Base-by-base conservation (phyloP, 2,113 vertebrate species). In the Notechis scutatus region DNA sequence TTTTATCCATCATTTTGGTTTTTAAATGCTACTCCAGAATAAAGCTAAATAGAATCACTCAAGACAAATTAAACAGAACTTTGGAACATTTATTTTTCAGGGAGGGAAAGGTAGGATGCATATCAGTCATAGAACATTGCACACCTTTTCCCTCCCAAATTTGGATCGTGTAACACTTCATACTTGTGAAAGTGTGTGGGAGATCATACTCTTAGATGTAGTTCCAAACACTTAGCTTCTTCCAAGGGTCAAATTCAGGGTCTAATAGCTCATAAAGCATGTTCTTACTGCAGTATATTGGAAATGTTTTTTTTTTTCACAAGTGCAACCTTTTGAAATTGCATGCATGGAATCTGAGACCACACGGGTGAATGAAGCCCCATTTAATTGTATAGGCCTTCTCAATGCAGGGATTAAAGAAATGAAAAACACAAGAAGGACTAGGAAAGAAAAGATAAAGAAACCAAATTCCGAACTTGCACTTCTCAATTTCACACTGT, bases 261-360 rank as follows among this genome's bases (percentile, higher is more conserved):
- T 42, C 74, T 81, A 42, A 21, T 21, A 42, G 3, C 7, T 42
- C 74, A 21, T 42, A 81, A 8, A 1, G 18, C 34, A 81, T 42
- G 6, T 21, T 81, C 34, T 81, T 81, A 8, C 34, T 81, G 18
- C 34, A 42, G 34, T 39, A 20, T 42, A 3, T 21, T 3, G 7
- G 8, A 21, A 6, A 39, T n/a, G 4, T 47, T 34, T 39, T 47
- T 81, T 42, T 10, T 3, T 0, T 2, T 8, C 7, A 42, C 0
- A 0, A 81, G 69, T 81, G 34, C n/a, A 42, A 81, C 18, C 7
- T 81, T 81, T 81, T 81, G 74, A 39, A 81, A 81, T 42, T 81
- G 18, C 9, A 81, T 8, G 34, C 21, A 18, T 81, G 69, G 69
- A 81, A 81, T 81, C 34, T 81, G 74, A 81, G 7, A 81, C 34